Percentiles rank a stretch among this genome's conserved stretches.
Conservation (phyloP, 2,888 invertebrate genomes). For the Lycia hirtaria region DNA sequence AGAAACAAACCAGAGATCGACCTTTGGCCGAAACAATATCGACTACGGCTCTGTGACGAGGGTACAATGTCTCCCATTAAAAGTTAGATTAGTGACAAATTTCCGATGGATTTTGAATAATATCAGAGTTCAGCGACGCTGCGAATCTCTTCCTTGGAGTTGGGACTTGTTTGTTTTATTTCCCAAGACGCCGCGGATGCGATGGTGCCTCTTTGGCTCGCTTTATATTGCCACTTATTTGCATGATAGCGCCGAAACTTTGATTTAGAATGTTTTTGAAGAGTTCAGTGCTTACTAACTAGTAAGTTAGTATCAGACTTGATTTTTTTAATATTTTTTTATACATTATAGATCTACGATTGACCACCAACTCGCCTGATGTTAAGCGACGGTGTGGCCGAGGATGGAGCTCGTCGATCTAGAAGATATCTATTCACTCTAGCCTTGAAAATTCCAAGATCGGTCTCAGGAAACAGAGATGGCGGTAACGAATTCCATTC, state of each 20-base stretch:
- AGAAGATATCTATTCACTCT: too few species aligned
- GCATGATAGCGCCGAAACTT: conserved; percentile 1
- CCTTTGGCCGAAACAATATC: conserved; percentile 46
- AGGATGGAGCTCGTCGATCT: too few species aligned
- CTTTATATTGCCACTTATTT: not conserved
- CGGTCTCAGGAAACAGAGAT: too few species aligned
- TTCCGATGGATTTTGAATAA: conserved; percentile 52
- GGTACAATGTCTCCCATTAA: conserved; percentile 53
- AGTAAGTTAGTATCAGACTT: too few species aligned
- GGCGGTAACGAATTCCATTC: too few species aligned
- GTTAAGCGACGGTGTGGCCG: too few species aligned
- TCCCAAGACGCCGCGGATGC: conserved; percentile 7
- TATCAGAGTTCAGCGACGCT: conserved; percentile 25
- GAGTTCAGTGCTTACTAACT: too few species aligned
- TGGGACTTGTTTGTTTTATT: conserved; percentile 27
- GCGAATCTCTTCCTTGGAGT: conserved; percentile 29
- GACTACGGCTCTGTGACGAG: conserved; percentile 50
- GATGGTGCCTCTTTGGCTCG: not conserved
- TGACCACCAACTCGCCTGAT: too few species aligned
- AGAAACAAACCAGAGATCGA: conserved; percentile 39
- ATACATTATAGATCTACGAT: too few species aligned
- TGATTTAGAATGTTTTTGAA: conserved; percentile 1
- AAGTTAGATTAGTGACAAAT: conserved; percentile 61
- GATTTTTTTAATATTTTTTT: too few species aligned
- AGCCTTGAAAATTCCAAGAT: too few species aligned